These are phyloP conservation scores for Margaritifera margaritifera DNA, from an alignment of 2,888 invertebrate species.

Conservation along the genomic window DNA sequence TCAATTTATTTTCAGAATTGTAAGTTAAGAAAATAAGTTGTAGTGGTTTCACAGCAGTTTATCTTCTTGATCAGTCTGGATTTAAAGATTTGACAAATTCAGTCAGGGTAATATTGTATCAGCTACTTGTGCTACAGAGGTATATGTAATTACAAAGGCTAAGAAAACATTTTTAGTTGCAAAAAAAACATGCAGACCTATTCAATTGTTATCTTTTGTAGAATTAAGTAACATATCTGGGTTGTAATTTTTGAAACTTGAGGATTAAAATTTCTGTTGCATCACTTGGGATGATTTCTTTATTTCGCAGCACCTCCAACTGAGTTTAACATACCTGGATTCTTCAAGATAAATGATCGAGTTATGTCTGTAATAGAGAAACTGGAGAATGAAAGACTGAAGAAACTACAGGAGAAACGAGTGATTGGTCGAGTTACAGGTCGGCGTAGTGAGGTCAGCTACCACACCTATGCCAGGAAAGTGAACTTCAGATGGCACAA, in stretches of 20 bases:
- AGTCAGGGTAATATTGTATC: too few species aligned
- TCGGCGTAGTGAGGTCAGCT: conserved; percentile 77
- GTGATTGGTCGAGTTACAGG: conserved; percentile 81
- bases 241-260: neutral
- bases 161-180: too few species aligned
- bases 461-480: conserved; percentile 83
- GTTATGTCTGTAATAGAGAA: conserved; percentile 75
- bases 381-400: conserved; percentile 81
- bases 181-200: too few species aligned
- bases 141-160: too few species aligned
- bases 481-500: conserved; percentile 95
- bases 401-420: conserved; percentile 75
- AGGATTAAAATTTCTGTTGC: neutral
- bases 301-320: conserved; percentile 21
- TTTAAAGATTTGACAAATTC: too few species aligned
- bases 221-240: neutral
- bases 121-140: too few species aligned
- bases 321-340: conserved; percentile 11
- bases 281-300: conserved; percentile 9
- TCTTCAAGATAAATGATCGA: conserved; percentile 34
- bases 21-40: too few species aligned
- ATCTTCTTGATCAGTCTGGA: too few species aligned
- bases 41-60: too few species aligned
- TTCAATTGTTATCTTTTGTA: too few species aligned
- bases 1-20: too few species aligned